Evolutionary conservation across 2,888 invertebrate genomes (phyloP), one percentile per base, ranked within the genome.

Genomic region (Ectobius pallidus): DNA sequence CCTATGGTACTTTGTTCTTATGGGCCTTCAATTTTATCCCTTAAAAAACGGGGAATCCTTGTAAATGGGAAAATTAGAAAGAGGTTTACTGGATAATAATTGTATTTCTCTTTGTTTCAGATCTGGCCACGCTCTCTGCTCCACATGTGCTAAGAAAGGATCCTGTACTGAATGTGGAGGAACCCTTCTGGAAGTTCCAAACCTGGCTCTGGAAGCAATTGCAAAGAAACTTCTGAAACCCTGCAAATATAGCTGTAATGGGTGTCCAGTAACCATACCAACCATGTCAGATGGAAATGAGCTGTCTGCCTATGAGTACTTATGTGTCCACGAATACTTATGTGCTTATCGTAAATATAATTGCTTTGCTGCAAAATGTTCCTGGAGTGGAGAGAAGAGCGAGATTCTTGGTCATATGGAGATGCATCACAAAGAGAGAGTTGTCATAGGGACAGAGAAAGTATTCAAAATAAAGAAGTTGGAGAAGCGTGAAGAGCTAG

Each of bases 381-480:
- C 42, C 3, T 63, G 63, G 63, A 63, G 14, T 14, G 63, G 63
- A 11, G 4, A 3, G 0, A 22, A 14, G 20, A n/a, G 6, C 14
- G 32, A 39, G 3, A 11, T 63, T 22, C 16, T 34, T 7, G 22
- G 7, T 1, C 63, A 63, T n/a, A 20, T 63, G 22, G 63, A 34
- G 2, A 22, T 20, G 7, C 11, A 4, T 22, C 63, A 63, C 42
- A 39, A 14, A 1, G 63, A 63, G 34, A 7, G 42, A 42, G 39
- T 63, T 3, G 34, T 63, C 42, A 0, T 42, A 11, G 20, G 39
- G 4, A 22, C 20, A 14, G 63, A 63, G 20, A 63, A 63, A 42
- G 22, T 63, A 7, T 63, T 63, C 22, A 63, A 63, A 20, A 42
- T 63, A 14, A 63, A 39, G 63, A 63, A 63, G 16, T 39, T 63